Conservation (phyloP, 2,797 vertebrate species). For the Catharus ustulatus region DNA sequence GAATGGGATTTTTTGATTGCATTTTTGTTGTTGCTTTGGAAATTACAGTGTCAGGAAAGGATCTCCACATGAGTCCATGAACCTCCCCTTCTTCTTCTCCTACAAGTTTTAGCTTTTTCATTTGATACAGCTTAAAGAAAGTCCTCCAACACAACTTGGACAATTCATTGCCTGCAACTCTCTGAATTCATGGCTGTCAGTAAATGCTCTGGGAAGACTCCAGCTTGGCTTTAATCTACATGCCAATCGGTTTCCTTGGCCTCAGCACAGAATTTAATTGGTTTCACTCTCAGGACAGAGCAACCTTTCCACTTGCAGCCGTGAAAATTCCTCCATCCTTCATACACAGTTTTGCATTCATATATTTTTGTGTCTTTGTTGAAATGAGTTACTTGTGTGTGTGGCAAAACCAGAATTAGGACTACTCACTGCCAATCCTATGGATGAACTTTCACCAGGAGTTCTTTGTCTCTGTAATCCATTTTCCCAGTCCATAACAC, state of each 20-base stretch:
- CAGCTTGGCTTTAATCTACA: not conserved
- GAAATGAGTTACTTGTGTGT: not conserved
- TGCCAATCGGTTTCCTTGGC: not conserved
- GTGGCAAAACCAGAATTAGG: not conserved
- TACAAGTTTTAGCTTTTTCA: not conserved
- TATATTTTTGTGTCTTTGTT: not conserved
- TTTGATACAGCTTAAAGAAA: not conserved
- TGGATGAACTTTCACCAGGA: not conserved
- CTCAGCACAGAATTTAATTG: not conserved
- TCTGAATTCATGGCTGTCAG: not conserved
- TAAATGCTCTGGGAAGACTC: not conserved
- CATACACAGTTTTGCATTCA: not conserved
- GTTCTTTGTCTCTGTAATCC: not conserved
- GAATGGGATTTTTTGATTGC: not conserved
- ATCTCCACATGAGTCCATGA: not conserved
- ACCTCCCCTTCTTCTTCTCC: not conserved
- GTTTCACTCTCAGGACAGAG: conserved; percentile 7
- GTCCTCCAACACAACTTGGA: not conserved
- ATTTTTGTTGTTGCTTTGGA: not conserved
- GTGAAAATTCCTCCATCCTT: not conserved
- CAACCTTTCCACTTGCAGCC: not conserved
- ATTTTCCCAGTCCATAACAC: not conserved
- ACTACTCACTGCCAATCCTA: not conserved
- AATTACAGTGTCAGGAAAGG: not conserved
- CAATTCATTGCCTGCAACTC: not conserved